Conservation (phyloP, 2,888 invertebrate species). For the Carterocephalus palaemon region DNA sequence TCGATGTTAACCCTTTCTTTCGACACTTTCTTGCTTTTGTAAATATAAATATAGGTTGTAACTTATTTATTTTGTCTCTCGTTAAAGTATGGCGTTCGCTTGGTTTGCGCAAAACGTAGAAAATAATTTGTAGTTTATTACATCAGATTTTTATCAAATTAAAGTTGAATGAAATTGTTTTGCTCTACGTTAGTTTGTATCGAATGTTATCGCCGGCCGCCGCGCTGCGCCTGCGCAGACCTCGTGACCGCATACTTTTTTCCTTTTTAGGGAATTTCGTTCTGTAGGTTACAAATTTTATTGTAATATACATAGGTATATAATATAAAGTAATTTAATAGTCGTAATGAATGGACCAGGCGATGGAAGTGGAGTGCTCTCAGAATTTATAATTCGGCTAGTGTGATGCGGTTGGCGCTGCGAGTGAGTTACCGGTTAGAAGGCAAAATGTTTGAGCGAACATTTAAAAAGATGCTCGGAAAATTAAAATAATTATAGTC, state of each 20-base stretch:
- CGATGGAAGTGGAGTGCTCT: slow-evolving; percentile 68
- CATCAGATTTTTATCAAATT: slow-evolving; percentile 14
- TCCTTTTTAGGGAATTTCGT: slow-evolving; percentile 74
- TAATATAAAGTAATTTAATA: slow-evolving; percentile 54
- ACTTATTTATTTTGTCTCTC: slow-evolving; percentile 72
- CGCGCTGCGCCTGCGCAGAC: slow-evolving; percentile 29
- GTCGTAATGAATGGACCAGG: slow-evolving; percentile 73
- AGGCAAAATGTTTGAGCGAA: slow-evolving; percentile 73
- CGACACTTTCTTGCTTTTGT: slow-evolving; percentile 73
- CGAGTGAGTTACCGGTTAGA: slow-evolving; percentile 64
- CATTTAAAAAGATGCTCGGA: slow-evolving; percentile 75
- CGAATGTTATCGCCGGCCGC: slow-evolving; percentile 22
- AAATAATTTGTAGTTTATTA: slow-evolving; percentile 14
- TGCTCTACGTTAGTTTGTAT: slow-evolving; percentile 21
- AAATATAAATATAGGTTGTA: slow-evolving; percentile 70
- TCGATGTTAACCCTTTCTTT: slow-evolving; percentile 57
- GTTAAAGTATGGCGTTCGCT: slow-evolving; percentile 39
- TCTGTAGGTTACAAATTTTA: slow-evolving; percentile 78
- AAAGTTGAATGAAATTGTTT: slow-evolving; percentile 20
- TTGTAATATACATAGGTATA: slow-evolving; percentile 68
- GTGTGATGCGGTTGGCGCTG: slow-evolving; percentile 43
- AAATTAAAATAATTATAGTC: slow-evolving; percentile 70
- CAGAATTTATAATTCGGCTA: slow-evolving; percentile 71
- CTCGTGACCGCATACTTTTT: slow-evolving; percentile 43
- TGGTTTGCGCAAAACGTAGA: slow-evolving; percentile 33